Evolutionary conservation across 2,113 vertebrate genomes (phyloP), one percentile per base, ranked within the genome.

Genomic region (Chascanopsetta lugubris): DNA sequence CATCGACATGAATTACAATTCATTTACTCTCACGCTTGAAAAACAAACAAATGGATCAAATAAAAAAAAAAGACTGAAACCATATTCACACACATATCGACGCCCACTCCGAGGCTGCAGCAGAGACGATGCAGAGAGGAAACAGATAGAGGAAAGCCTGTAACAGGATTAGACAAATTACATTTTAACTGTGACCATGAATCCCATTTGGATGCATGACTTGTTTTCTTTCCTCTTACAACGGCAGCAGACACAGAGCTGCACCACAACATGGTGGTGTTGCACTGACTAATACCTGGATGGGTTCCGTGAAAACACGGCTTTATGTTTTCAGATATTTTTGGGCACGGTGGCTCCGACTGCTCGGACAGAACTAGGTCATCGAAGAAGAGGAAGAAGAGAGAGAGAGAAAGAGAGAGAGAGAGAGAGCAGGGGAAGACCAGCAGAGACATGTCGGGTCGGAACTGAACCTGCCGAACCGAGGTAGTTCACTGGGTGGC

Each of bases 121-220:
- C 53, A 60, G 58, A 61, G 63, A 58, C 25, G 38, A 38, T 15
- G 32, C 32, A 75, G 49, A 60, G 56, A 65, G 63, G 56, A 60
- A 62, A 40, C 80, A 57, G 76, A 77, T 66, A 79, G 79, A 78
- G 72, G 59, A 80, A 76, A 76, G 62, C 67, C 71, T 61, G 75
- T 89, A 86, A 89, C 74, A 78, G 87, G 83, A 89, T 90, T 83
- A 89, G 73, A 86, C 70, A 79, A 89, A 85, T 85, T 77, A 79
- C 79, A 87, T 87, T 91, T 85, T 61, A 71, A 18, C 82, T 82
- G 79, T 86, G 80, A 88, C 80, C 64, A 64, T 71, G 64, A 80
- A 86, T 88, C 69, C 79, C 47, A 57, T 84, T 85, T 74, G 63
- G 57, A 62, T 78, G 61, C 42, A 67, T 8, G 17, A 55, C 56